Conservation (phyloP, 2,113 vertebrate species). For the Etheostoma cragini region DNA sequence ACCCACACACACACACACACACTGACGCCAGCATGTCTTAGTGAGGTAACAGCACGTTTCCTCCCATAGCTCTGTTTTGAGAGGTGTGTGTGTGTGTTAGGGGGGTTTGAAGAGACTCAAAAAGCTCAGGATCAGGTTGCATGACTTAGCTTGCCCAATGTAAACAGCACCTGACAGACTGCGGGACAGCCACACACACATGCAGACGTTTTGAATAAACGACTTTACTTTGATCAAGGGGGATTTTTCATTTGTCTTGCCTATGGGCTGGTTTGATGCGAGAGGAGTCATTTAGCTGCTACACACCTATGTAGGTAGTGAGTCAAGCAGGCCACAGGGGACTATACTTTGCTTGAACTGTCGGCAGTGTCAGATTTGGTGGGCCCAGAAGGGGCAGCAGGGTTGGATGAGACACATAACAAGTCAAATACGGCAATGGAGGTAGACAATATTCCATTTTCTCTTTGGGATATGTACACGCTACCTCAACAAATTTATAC, state of each 20-base stretch:
- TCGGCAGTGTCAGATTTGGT: slow-evolving; percentile 46
- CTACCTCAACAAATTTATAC: background rate
- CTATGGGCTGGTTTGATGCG: slow-evolving; percentile 7
- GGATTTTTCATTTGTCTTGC: slow-evolving; percentile 50
- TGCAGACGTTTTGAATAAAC: slow-evolving; percentile 24
- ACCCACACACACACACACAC: slow-evolving; percentile 71
- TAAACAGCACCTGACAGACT: slow-evolving; percentile 69
- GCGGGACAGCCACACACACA: background rate
- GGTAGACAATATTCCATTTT: slow-evolving; percentile 4
- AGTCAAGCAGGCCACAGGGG: slow-evolving; percentile 46
- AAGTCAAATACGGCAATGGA: background rate
- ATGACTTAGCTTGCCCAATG: slow-evolving; percentile 74
- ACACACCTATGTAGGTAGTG: slow-evolving; percentile 55
- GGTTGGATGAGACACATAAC: background rate
- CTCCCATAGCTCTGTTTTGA: slow-evolving; percentile 75
- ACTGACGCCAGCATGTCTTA: slow-evolving; percentile 82
- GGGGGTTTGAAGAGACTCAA: slow-evolving; percentile 29
- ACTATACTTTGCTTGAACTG: slow-evolving; percentile 51
- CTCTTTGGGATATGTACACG: slow-evolving; percentile 4
- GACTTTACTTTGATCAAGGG: slow-evolving; percentile 46
- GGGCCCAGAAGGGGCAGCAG: slow-evolving; percentile 36
- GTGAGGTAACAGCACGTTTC: slow-evolving; percentile 80
- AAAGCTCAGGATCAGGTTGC: slow-evolving; percentile 74
- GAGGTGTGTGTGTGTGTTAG: slow-evolving; percentile 56
- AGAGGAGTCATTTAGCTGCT: slow-evolving; percentile 52